phyloP scores from a whole-genome alignment of 2,888 invertebrate species.

The Cantharis flavilabris region DNA sequence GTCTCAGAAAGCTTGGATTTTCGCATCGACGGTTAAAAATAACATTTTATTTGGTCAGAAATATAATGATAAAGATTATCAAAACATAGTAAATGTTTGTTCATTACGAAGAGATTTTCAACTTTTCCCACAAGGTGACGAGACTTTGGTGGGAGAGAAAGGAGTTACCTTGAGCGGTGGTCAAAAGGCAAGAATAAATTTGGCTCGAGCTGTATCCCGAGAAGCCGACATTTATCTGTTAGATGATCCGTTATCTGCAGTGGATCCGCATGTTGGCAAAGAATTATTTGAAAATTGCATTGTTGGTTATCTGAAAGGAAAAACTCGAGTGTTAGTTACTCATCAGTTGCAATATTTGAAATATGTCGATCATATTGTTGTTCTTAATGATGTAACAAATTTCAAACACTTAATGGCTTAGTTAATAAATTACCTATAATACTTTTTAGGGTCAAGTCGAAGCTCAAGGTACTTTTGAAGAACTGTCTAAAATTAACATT shows the following conservation, averaged over 20 bases:
- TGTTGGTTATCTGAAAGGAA: constrained; percentile 58
- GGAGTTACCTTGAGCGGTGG: constrained; percentile 81
- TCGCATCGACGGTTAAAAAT: constrained; percentile 63
- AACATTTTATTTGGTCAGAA: constrained; percentile 71
- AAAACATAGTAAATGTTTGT: constrained; percentile 62
- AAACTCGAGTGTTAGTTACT: constrained; percentile 70
- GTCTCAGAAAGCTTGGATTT: constrained; percentile 72
- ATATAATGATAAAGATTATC: constrained; percentile 56
- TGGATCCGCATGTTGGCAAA: constrained; percentile 77
- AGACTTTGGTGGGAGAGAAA: constrained; percentile 67
- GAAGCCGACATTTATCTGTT: constrained; percentile 76
- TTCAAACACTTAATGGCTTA: neutral
- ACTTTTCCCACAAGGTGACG: constrained; percentile 61
- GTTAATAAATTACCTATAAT: no score
- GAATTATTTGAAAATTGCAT: constrained; percentile 79
- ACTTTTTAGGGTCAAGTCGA: no score
- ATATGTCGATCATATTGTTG: constrained; percentile 59
- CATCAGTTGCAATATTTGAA: constrained; percentile 72
- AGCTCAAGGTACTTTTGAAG: no score
- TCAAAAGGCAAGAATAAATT: constrained; percentile 78
- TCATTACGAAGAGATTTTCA: constrained; percentile 68
- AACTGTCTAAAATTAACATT: no score
- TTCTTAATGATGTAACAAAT: constrained; percentile 55
- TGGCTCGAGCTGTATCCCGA: constrained; percentile 78
- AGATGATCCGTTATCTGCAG: constrained; percentile 81